These are phyloP conservation scores for Origma solitaria DNA, from an alignment of 2,113 vertebrate species.

Conservation along the genomic window DNA sequence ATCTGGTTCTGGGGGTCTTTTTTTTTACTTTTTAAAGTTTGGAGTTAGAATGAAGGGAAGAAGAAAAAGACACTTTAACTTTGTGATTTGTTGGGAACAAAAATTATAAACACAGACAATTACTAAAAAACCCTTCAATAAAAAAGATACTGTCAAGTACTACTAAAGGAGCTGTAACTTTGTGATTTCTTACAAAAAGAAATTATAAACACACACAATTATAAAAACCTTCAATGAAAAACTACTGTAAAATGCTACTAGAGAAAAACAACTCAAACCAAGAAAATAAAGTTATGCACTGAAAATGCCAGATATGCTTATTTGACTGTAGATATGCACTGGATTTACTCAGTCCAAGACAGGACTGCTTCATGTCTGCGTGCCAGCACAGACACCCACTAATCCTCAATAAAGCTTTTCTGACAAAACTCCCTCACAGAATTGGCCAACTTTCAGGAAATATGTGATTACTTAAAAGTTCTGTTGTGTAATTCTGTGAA, in stretches of 20 bases:
- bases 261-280: not conserved
- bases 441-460: not conserved
- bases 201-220: not conserved
- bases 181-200: not conserved
- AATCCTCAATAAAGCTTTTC: not conserved
- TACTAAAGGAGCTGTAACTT: not conserved
- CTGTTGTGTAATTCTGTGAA: not conserved
- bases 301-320: not conserved
- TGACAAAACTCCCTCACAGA: not conserved
- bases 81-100: not conserved
- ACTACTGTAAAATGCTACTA: not conserved
- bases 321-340: not conserved
- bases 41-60: not conserved
- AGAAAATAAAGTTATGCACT: not conserved
- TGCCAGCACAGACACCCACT: not conserved
- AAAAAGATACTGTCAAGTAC: not conserved
- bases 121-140: not conserved
- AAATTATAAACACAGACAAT: not conserved
- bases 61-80: not conserved
- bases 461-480: not conserved
- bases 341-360: not conserved
- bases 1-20: not conserved
- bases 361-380: not conserved
- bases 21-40: not conserved
- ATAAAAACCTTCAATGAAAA: not conserved